Conservation (phyloP, 1,140 invertebrate genomes). For the Nixonia krombeini region DNA sequence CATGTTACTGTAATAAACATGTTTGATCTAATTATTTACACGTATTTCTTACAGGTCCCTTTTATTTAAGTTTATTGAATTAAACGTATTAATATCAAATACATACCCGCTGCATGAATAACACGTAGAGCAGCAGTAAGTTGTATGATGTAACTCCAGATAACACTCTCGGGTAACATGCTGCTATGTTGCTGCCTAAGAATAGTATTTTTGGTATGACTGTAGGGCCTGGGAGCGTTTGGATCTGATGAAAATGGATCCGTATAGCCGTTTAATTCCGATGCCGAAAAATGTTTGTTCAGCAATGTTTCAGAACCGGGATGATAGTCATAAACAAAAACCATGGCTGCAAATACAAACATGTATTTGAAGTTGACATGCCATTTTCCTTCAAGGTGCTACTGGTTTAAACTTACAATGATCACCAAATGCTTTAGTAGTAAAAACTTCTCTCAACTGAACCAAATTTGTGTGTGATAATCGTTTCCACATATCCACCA, state of each 20-base stretch:
- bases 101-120: slow-evolving; percentile 88
- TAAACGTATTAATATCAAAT: not conserved
- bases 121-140: slow-evolving; percentile 93
- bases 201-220: slow-evolving; percentile 86
- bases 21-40: no score
- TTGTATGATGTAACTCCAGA: slow-evolving; percentile 98
- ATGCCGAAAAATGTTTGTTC: slow-evolving; percentile 84
- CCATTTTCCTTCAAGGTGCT: not conserved
- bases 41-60: no score
- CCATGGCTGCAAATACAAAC: slow-evolving; percentile 80
- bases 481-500: slow-evolving; percentile 95
- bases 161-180: slow-evolving; percentile 89
- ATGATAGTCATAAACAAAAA: slow-evolving; percentile 97
- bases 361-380: not conserved
- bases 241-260: slow-evolving; percentile 89
- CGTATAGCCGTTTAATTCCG: slow-evolving; percentile 79
- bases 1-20: no score
- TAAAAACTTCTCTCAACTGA: slow-evolving; percentile 92
- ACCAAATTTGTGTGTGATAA: slow-evolving; percentile 94
- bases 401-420: slow-evolving; percentile 92
- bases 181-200: slow-evolving; percentile 78
- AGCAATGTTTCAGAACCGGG: slow-evolving; percentile 90
- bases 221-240: slow-evolving; percentile 84
- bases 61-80: no score
- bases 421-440: slow-evolving; percentile 95